Percentiles rank a stretch among this genome's conserved stretches.
Conservation (phyloP, 2,113 vertebrate genomes). For the Ageneiosus marmoratus region DNA sequence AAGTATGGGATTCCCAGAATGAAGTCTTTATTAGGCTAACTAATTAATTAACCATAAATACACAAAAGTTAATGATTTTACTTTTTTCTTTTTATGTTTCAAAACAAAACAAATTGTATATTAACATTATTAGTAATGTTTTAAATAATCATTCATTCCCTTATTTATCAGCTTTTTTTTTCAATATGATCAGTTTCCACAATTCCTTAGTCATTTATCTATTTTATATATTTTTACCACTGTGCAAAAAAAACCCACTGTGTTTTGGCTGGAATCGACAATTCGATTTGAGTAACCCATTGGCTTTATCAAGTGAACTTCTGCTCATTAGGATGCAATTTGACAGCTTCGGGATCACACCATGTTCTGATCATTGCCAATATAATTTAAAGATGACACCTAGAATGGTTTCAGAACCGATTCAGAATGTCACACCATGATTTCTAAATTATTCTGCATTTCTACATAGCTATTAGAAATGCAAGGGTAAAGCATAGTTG, state of each 20-base stretch:
- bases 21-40: neutral
- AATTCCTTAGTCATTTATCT: neutral
- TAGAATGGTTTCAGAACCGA: neutral
- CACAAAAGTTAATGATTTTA: neutral
- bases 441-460: neutral
- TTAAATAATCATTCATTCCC: neutral
- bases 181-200: neutral
- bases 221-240: neutral
- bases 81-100: neutral
- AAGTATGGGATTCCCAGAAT: neutral
- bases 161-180: neutral
- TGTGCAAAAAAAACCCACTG: too few species aligned
- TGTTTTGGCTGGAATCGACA: neutral
- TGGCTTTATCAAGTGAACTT: neutral
- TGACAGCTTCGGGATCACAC: neutral
- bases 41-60: neutral
- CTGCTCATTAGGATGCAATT: neutral
- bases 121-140: neutral
- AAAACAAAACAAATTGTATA: neutral
- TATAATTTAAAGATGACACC: neutral
- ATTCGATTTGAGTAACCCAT: neutral
- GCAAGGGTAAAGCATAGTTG: neutral
- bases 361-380: neutral
- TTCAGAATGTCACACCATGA: neutral
- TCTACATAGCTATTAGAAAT: neutral